A percentile compares a stretch with the other conserved stretches of the same genome.
These are phyloP conservation scores for Pentalonia nigronervosa DNA, from an alignment of 1,140 invertebrate species.

Conservation along the genomic window DNA sequence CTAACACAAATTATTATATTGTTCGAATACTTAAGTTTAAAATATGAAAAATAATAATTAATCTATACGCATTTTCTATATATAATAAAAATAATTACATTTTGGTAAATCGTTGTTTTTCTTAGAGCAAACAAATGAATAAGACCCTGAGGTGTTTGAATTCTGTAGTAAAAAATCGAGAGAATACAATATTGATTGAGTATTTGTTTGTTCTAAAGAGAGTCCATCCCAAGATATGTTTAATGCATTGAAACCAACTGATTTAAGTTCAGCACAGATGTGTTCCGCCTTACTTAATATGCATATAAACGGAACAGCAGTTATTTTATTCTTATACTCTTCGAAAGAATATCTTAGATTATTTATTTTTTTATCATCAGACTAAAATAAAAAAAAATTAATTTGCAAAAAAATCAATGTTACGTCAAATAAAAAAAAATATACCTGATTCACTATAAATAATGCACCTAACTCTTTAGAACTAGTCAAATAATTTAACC, in stretches of 20 bases:
- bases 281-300: slow-evolving; percentile 10
- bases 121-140: not conserved
- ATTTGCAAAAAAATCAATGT: not conserved
- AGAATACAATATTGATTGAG: not conserved
- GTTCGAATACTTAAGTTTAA: not conserved
- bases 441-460: slow-evolving; percentile 39
- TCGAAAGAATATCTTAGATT: slow-evolving; percentile 29
- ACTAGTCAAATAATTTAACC: not conserved
- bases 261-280: not conserved
- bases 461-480: not conserved
- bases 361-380: not conserved
- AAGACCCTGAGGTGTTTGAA: not conserved
- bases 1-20: not conserved
- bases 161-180: not conserved
- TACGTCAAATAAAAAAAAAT: too few species aligned
- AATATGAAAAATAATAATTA: not conserved
- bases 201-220: not conserved
- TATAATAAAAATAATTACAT: not conserved
- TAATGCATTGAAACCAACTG: not conserved
- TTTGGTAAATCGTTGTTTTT: not conserved
- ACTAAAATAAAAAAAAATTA: not conserved
- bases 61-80: too few species aligned
- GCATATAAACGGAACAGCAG: slow-evolving; percentile 3
- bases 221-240: not conserved
- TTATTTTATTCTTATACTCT: not conserved